Evolutionary conservation across 2,888 invertebrate genomes (phyloP).

Genomic region (Netelia inedita): DNA sequence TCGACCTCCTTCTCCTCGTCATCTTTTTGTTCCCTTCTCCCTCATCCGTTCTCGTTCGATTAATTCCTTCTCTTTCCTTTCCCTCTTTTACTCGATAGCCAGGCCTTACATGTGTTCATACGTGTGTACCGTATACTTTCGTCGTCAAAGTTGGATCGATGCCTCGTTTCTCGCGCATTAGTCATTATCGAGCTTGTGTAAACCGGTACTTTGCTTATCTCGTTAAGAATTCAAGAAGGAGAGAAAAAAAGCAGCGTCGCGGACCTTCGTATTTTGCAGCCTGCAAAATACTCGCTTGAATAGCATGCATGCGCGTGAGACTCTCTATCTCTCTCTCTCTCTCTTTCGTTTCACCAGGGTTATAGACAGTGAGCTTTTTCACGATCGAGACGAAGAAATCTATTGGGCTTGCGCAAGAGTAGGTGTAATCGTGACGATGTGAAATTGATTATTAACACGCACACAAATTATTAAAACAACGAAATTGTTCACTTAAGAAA

Average conservation of each 20-base stretch:
- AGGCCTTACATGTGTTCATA: background rate
- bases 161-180: slow-evolving; percentile 56
- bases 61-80: slow-evolving; percentile 40
- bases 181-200: slow-evolving; percentile 60
- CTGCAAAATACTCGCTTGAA: background rate
- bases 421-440: too few species aligned
- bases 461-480: too few species aligned
- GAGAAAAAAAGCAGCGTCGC: slow-evolving; percentile 30
- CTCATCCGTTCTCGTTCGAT: slow-evolving; percentile 42
- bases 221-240: slow-evolving; percentile 60
- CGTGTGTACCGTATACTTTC: background rate
- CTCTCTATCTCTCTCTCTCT: background rate
- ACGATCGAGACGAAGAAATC: too few species aligned
- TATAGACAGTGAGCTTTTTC: slow-evolving; percentile 8
- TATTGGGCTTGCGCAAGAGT: too few species aligned
- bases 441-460: too few species aligned
- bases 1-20: slow-evolving; percentile 1
- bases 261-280: slow-evolving; percentile 26
- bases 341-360: background rate
- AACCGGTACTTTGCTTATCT: slow-evolving; percentile 65
- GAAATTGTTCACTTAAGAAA: too few species aligned
- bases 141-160: slow-evolving; percentile 58
- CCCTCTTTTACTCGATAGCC: slow-evolving; percentile 24
- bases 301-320: slow-evolving; percentile 25
- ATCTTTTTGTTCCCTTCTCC: slow-evolving; percentile 13